Conservation (phyloP, 1,140 invertebrate species). For the Heliconius hermathena region DNA sequence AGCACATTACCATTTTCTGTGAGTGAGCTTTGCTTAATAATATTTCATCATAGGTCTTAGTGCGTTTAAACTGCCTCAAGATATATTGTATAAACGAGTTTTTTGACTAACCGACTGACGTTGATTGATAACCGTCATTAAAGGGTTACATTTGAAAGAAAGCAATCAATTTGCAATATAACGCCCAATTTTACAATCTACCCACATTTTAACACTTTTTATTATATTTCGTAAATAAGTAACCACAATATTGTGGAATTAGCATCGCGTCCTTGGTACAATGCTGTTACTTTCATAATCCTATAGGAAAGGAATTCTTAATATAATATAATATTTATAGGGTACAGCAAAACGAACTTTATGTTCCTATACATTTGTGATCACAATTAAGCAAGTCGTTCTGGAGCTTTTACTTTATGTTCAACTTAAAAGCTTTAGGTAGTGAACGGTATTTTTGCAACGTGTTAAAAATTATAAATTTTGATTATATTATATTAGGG, state of each 20-base stretch:
- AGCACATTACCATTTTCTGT: neutral
- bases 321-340: slow-evolving; percentile 33
- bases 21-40: neutral
- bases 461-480: neutral
- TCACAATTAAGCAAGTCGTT: slow-evolving; percentile 19
- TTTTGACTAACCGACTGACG: slow-evolving; percentile 9
- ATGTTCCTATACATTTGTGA: slow-evolving; percentile 20
- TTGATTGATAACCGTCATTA: slow-evolving; percentile 22
- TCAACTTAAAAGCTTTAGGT: slow-evolving; percentile 22
- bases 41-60: neutral
- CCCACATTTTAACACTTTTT: neutral
- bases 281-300: slow-evolving; percentile 55
- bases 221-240: slow-evolving; percentile 23
- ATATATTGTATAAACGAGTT: neutral
- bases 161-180: slow-evolving; percentile 15
- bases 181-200: neutral
- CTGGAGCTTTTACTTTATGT: slow-evolving; percentile 35
- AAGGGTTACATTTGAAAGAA: slow-evolving; percentile 15
- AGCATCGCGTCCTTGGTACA: slow-evolving; percentile 49
- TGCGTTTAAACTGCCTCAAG: neutral
- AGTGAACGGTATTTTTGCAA: slow-evolving; percentile 9
- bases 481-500: neutral
- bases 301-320: slow-evolving; percentile 37
- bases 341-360: neutral
- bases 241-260: slow-evolving; percentile 52